Base-by-base conservation (phyloP, 37 sponge, comb jelly and placozoan genomes). In the Hormiphora californensis region DNA sequence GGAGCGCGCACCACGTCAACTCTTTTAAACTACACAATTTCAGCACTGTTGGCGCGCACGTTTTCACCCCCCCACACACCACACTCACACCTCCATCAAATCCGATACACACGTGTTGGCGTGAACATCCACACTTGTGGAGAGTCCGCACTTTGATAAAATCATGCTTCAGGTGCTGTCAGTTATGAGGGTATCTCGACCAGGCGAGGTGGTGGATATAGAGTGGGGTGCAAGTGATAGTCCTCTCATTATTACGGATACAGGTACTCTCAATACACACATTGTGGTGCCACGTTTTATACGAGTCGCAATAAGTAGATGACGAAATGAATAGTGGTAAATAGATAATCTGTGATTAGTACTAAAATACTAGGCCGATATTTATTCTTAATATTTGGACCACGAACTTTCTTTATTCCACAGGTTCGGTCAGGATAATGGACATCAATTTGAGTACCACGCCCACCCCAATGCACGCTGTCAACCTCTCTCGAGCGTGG, bases 151-250 rank as follows among this genome's bases (percentile, higher is more conserved):
- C n/a, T n/a, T n/a, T n/a, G n/a, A n/a, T n/a, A n/a, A n/a, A n/a
- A 49, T 49, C 12, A 49, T 49, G 12, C 11, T 28, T 1, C 43
- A 73, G 81, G 81, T 73, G 27, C 35, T 73, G 23, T 73, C 81
- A 4, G 21, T 46, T 12, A 39, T 73, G 39, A 73, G 43, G 35
- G 40, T 28, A 1, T 73, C 81, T 5, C 40, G 43, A 36, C 40
- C 43, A 40, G 81, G 81, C 1, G 81, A 73, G 23, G 81, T 73
- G 5, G 81, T 73, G 9, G 81, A 73, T 46, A 46, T 73, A 2
- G 81, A 73, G 21, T 73, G 81, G 81, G 81, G 81, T 27, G 81
- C 81, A 0, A 73, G 81, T 41, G 81, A 73, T 41, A 73, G 81
- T 4, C 81, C 81, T 37, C 27, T 73, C 12, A 40, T 73, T 40